Conservation (phyloP, 2,888 invertebrate genomes). For the Cantharis rustica region DNA sequence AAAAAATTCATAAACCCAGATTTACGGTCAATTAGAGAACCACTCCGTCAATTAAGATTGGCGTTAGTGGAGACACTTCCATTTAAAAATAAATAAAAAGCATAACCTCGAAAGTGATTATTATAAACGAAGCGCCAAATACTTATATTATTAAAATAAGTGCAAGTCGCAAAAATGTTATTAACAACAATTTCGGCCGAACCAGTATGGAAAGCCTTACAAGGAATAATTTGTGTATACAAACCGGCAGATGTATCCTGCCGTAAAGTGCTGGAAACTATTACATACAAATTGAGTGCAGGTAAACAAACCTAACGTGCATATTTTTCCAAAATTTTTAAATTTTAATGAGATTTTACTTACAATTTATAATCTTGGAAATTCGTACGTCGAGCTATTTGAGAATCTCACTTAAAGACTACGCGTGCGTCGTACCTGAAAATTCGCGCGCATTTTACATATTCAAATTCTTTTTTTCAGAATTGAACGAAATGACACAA, state of each 20-base stretch:
- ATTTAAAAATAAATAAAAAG: background rate
- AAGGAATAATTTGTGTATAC: constrained; percentile 78
- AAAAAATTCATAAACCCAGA: too few species aligned
- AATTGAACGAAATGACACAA: constrained; percentile 71
- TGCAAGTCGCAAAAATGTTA: constrained; percentile 47
- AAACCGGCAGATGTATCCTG: constrained; percentile 71
- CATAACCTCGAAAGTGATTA: background rate
- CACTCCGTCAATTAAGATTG: background rate
- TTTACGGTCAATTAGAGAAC: background rate
- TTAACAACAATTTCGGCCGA: constrained; percentile 58
- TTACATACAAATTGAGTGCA: constrained; percentile 68
- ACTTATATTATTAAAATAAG: background rate
- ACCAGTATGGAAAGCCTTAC: constrained; percentile 67
- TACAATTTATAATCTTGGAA: constrained; percentile 8
- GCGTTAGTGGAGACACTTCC: background rate
- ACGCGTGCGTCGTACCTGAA: background rate
- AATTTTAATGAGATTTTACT: background rate
- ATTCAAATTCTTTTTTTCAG: constrained; percentile 54
- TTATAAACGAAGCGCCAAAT: background rate
- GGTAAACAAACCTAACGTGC: constrained; percentile 59
- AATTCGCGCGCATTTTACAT: constrained; percentile 18
- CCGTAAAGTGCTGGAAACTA: constrained; percentile 60
- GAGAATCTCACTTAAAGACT: background rate
- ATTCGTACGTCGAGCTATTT: background rate
- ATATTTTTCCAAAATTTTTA: background rate